A percentile compares a stretch with the other conserved stretches of the same genome.
These are phyloP conservation scores for Antennarius maculatus DNA, from an alignment of 2,797 vertebrate genomes.

Conservation along the genomic window DNA sequence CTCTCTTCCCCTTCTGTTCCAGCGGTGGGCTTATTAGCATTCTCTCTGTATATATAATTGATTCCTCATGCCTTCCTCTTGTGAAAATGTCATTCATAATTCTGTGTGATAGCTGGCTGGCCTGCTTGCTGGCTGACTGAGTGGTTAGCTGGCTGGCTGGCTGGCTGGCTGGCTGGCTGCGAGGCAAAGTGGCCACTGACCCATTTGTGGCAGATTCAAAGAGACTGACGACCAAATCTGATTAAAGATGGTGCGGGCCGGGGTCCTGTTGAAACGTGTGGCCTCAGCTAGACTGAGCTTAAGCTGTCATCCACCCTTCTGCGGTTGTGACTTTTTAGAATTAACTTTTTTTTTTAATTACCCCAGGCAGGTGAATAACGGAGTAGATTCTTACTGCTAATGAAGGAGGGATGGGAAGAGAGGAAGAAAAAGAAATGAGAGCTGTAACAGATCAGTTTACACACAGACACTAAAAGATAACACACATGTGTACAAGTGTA, in stretches of 20 bases:
- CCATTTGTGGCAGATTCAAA: conserved; percentile 75
- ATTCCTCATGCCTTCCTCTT: conserved; percentile 77
- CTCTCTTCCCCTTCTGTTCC: conserved; percentile 42
- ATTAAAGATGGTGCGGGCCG: conserved; percentile 63
- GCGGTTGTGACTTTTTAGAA: conserved; percentile 36
- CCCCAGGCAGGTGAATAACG: conserved; percentile 41
- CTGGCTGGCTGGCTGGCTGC: conserved; percentile 54
- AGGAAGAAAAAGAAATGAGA: conserved; percentile 45
- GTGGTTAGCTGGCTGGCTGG: conserved; percentile 27
- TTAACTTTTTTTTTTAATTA: conserved; percentile 46
- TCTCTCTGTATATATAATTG: conserved; percentile 77
- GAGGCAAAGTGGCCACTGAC: conserved; percentile 74
- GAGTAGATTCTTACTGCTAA: conserved; percentile 36
- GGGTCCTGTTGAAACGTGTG: conserved; percentile 49
- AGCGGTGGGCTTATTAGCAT: conserved; percentile 72
- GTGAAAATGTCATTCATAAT: conserved; percentile 81
- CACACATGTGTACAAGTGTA: conserved; percentile 27
- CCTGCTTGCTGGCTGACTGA: conserved; percentile 44
- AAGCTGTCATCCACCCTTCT: conserved; percentile 62
- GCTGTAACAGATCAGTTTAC: conserved; percentile 14
- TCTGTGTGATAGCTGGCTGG: conserved; percentile 74
- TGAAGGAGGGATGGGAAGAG: conserved; percentile 40
- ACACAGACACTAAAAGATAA: conserved; percentile 20
- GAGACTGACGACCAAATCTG: conserved; percentile 73
- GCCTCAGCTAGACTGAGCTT: conserved; percentile 48